These are phyloP conservation scores for Acropora yongei DNA, from an alignment of 64 coral and sea anemone genomes.

Conservation along the genomic window DNA sequence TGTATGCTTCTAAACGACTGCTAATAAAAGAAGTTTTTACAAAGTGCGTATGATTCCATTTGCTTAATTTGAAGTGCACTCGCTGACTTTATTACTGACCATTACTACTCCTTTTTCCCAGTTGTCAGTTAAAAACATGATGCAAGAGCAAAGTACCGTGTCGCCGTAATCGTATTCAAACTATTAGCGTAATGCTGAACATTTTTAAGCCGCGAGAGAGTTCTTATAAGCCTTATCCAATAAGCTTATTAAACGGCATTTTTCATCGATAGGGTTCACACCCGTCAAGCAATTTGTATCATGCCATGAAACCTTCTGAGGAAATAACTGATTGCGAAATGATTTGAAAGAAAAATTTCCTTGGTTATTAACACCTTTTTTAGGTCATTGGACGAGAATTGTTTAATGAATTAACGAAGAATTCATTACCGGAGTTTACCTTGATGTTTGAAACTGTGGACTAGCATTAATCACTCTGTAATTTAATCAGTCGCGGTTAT, in stretches of 20 bases:
- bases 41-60: background rate
- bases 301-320: too few species aligned
- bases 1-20: background rate
- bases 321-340: too few species aligned
- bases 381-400: too few species aligned
- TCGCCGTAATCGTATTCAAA: background rate
- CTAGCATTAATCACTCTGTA: too few species aligned
- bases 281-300: too few species aligned
- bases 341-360: too few species aligned
- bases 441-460: too few species aligned
- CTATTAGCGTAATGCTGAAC: constrained; percentile 16
- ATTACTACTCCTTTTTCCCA: background rate
- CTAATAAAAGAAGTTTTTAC: background rate
- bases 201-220: background rate
- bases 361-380: too few species aligned
- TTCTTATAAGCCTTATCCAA: background rate
- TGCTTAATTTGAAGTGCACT: background rate
- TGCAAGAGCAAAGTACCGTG: background rate
- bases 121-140: background rate
- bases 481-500: too few species aligned
- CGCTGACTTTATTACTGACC: background rate
- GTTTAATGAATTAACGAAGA: too few species aligned
- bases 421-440: too few species aligned
- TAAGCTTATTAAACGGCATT: background rate
- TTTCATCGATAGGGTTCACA: background rate